Percentiles rank a stretch among this genome's conserved stretches.
These are phyloP conservation scores for Penaeus vannamei DNA, from an alignment of 1,140 invertebrate species.

Conservation along the genomic window DNA sequence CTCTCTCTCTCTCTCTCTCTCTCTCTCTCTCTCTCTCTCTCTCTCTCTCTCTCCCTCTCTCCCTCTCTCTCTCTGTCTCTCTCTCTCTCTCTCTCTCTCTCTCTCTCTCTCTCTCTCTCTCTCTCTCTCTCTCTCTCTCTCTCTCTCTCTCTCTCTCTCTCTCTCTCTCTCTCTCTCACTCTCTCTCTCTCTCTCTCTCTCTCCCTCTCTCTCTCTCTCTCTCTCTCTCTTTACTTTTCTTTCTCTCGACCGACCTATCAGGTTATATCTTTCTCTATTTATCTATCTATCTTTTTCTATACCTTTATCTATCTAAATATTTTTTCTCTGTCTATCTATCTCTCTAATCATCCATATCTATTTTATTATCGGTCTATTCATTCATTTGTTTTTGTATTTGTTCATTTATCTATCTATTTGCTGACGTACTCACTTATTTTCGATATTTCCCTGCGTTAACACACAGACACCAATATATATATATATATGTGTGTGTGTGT, in stretches of 20 bases:
- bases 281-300: neutral
- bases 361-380: neutral
- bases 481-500: constrained; percentile 6
- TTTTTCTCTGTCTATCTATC: constrained; percentile 6
- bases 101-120: too few species aligned
- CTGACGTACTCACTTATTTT: neutral
- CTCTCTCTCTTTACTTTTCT: constrained; percentile 12
- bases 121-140: too few species aligned
- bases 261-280: neutral
- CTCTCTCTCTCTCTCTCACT: too few species aligned
- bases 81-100: too few species aligned
- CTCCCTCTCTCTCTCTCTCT: neutral
- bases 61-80: too few species aligned
- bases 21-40: too few species aligned
- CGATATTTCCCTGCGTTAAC: neutral
- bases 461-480: neutral
- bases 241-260: neutral
- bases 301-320: too few species aligned
- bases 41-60: too few species aligned
- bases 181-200: too few species aligned
- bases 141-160: too few species aligned
- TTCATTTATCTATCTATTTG: neutral
- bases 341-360: neutral
- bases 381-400: neutral
- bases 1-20: too few species aligned